Percentiles rank a stretch among this genome's conserved stretches.
phyloP scores from a whole-genome alignment of 2,797 vertebrate species.

The Thripadectes ignobilis region DNA sequence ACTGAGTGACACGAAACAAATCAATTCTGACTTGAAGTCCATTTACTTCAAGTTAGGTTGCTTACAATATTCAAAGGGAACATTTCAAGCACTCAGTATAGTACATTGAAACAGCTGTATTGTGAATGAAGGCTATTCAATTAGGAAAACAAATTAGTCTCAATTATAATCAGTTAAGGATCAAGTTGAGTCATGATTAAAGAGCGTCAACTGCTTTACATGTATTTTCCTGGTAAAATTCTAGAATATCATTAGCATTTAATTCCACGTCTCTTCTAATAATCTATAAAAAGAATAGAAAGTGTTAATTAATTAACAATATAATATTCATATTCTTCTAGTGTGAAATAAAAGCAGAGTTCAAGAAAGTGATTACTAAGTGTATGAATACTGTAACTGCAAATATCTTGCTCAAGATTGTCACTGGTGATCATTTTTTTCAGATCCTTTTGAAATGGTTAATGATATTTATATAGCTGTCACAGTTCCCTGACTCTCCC shows the following conservation, averaged over 20 bases:
- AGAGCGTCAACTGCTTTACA: not conserved
- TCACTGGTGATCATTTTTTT: not conserved
- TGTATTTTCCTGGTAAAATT: not conserved
- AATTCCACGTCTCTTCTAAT: not conserved
- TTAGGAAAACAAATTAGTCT: constrained; percentile 28
- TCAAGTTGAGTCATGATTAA: constrained; percentile 17
- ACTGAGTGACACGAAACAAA: not conserved
- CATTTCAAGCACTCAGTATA: not conserved
- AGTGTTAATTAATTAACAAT: not conserved
- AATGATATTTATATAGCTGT: not conserved
- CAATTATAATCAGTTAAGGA: not conserved
- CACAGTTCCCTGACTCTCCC: not conserved
- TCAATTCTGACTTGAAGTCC: not conserved
- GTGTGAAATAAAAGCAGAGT: not conserved
- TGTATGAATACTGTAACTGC: not conserved
- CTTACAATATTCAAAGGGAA: not conserved
- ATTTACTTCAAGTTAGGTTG: not conserved
- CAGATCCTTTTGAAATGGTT: not conserved
- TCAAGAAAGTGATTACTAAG: not conserved
- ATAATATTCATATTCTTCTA: not conserved
- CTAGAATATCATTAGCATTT: not conserved
- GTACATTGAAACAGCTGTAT: not conserved
- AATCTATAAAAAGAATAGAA: not conserved
- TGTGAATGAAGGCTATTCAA: not conserved
- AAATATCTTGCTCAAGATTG: not conserved